A percentile compares a stretch with the other conserved stretches of the same genome.
These are phyloP conservation scores for Micrastur ruficollis DNA, from an alignment of 2,797 vertebrate genomes.

Conservation along the genomic window DNA sequence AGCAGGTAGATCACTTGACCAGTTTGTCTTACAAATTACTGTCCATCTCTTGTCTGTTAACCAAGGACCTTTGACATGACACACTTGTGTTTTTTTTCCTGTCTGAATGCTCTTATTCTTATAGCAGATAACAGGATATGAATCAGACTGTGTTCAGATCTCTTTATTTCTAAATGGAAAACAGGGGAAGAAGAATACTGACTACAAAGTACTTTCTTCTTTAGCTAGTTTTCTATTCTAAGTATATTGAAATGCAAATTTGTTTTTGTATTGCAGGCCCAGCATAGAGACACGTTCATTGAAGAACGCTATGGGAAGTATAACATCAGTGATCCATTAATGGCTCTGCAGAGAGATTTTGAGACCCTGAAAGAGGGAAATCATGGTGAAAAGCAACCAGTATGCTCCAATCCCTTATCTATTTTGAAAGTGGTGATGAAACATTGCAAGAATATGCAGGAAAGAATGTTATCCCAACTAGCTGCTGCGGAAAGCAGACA, in stretches of 20 bases:
- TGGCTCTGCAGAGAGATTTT: constrained; percentile 93
- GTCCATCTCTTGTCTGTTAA: background rate
- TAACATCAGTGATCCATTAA: constrained; percentile 92
- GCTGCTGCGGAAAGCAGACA: constrained; percentile 91
- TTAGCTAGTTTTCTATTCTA: background rate
- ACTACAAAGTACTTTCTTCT: background rate
- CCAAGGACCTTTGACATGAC: background rate
- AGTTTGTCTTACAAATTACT: background rate
- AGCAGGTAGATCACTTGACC: background rate
- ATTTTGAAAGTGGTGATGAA: constrained; percentile 94
- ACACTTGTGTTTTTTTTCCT: background rate
- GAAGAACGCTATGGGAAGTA: constrained; percentile 95
- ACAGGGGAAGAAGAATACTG: background rate
- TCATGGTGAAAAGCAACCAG: constrained; percentile 77
- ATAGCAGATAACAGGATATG: background rate
- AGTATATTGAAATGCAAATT: background rate
- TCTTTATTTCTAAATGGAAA: background rate
- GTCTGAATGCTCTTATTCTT: background rate
- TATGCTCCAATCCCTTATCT: constrained; percentile 87
- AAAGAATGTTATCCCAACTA: constrained; percentile 93
- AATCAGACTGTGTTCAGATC: background rate
- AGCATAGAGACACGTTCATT: constrained; percentile 90
- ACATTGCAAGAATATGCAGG: constrained; percentile 96
- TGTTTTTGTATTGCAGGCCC: constrained; percentile 79
- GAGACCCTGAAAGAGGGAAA: constrained; percentile 80